Base-by-base conservation (phyloP, 2,888 invertebrate genomes). In the Dyspetes luteomarginatus region DNA sequence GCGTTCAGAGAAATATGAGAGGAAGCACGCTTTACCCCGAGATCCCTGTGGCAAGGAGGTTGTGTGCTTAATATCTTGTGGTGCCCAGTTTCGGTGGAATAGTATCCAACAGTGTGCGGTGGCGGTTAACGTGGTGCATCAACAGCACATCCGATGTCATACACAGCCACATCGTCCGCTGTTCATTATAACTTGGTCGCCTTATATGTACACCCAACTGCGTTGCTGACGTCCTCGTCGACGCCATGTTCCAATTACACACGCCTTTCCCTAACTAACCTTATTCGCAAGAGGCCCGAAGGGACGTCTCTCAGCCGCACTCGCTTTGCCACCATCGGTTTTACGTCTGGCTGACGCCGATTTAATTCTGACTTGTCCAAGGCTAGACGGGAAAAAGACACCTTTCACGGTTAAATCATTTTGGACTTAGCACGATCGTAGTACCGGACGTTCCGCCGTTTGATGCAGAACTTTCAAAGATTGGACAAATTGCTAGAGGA, bases 231-330 rank as follows among this genome's bases (percentile, higher is more conserved):
- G 80, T 78, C 80, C 78, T 19, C 56, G 68, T 56, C 65, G 36
- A 65, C 78, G 58, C 80, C 88, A 83, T 85, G 86, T 85, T 85
- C 89, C 88, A 89, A 89, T 89, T 89, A 89, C 89, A 88, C 86
- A 86, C 89, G 89, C 90, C 89, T 88, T 88, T 88, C 86, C 86
- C 89, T 90, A 89, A 90, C 90, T 89, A 90, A 89, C 89, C 90
- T 89, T 89, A 88, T 88, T 90, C 89, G 88, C 88, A 26, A 58
- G 77, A 84, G 69, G 84, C 83, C 28, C 81, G 69, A 68, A 81
- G 83, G 78, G 78, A 76, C 85, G 84, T 85, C 64, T 76, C 67
- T 9, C 56, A 9, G 19, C 43, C 56, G 22, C 26, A 17, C 45
- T 56, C 24, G 28, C 7, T 30, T 30, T 36, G n/a, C n/a, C n/a